Conservation (phyloP, 2,888 invertebrate genomes). For the Pachliopta kotzebuea region DNA sequence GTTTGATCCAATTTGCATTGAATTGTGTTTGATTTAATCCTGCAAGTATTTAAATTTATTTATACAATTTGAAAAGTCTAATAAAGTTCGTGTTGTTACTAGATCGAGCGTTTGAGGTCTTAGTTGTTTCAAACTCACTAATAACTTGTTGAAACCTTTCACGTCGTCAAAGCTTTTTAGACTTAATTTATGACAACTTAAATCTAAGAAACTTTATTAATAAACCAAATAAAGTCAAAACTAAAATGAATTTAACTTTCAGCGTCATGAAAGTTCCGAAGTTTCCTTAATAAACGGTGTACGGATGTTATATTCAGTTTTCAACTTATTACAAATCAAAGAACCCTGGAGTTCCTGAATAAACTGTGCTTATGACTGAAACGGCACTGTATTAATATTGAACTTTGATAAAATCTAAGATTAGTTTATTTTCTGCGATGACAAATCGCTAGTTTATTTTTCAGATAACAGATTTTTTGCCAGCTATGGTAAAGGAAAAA, state of each 20-base stretch:
- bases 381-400: neutral
- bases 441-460: neutral
- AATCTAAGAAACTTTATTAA: constrained; percentile 1
- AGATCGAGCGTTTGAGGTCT: neutral
- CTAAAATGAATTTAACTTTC: constrained; percentile 2
- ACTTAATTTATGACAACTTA: neutral
- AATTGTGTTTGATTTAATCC: neutral
- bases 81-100: neutral
- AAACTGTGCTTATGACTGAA: neutral
- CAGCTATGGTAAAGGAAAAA: too few relatives aligned
- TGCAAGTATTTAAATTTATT: neutral
- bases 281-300: neutral
- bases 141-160: neutral
- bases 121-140: neutral
- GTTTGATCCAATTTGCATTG: neutral
- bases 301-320: neutral
- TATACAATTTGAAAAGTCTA: neutral
- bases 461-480: too few relatives aligned
- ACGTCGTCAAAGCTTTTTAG: neutral
- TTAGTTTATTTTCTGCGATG: neutral
- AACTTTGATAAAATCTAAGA: neutral
- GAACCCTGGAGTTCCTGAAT: neutral
- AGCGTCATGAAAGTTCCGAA: neutral
- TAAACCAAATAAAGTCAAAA: neutral
- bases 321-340: neutral